phyloP scores from a whole-genome alignment of 2,113 vertebrate genomes.

The Anser brachyrhynchus region DNA sequence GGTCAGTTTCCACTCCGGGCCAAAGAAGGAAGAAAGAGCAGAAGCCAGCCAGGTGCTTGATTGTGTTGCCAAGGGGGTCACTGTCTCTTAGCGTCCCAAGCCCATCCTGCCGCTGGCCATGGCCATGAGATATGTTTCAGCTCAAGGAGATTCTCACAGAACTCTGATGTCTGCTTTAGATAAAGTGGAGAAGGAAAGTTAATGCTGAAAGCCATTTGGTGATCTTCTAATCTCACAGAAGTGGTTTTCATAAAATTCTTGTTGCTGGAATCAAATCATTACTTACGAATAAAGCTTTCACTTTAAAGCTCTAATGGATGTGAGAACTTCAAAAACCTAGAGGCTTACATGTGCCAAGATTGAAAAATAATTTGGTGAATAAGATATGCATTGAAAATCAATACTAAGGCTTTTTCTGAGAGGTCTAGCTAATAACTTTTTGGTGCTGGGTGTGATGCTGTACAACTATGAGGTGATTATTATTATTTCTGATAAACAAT shows the following conservation, averaged over 20 bases:
- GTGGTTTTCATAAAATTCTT: neutral
- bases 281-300: neutral
- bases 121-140: neutral
- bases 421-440: neutral
- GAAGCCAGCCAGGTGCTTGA: fast-evolving
- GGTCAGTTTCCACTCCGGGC: neutral
- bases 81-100: fast-evolving
- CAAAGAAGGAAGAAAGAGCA: neutral
- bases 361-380: neutral
- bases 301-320: neutral
- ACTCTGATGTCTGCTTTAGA: neutral
- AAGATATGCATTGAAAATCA: neutral
- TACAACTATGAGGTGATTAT: neutral
- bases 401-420: neutral
- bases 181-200: neutral
- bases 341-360: neutral
- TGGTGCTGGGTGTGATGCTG: neutral
- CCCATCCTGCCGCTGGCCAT: fast-evolving
- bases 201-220: neutral
- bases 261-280: neutral
- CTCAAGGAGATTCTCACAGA: neutral
- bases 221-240: neutral
- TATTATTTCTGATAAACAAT: neutral
- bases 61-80: neutral
- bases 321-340: neutral